Evolutionary conservation across 2,888 invertebrate genomes (phyloP), one percentile per base, ranked within the genome.

Genomic region (Tipula confusa): DNA sequence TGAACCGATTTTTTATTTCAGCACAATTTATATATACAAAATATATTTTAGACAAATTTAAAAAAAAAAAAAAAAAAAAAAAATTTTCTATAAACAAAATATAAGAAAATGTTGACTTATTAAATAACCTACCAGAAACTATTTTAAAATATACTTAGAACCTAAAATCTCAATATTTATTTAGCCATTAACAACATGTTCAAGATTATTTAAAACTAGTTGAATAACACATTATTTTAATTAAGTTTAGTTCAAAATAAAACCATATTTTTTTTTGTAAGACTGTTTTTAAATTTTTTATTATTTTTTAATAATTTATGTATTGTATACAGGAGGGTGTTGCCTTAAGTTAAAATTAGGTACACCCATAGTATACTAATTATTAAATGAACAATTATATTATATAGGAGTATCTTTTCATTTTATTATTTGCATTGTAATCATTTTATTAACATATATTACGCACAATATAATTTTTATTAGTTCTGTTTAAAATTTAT

Each of bases 1-100:
- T 64, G 24, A 48, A 64, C 64, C 24, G 18, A 64, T 24, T 64
- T 64, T 64, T 64, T 64, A 64, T 64, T 64, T 64, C 64, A 64
- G 64, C 64, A 64, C 64, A 64, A 64, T 64, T 64, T 64, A 64
- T 64, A 64, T 9, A 64, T 48, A 64, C 24, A 64, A 24, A 24
- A 64, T 64, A 64, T 64, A 64, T 64, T 64, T 43, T 64, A 64
- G 64, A 24, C 64, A 64, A 64, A 64, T 64, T 64, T 64, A 64
- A 64, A 64, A 33, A n/a, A n/a, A n/a, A n/a, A n/a, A n/a, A n/a
- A n/a, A n/a, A n/a, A n/a, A 33, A 64, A 6, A 64, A 9, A 11
- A 64, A 64, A 24, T 24, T 64, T 64, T 64, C 9, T 64, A 24
- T 24, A 43, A 18, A 48, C 0, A 64, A 64, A 24, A 7, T 64